Evolutionary conservation across 2,888 invertebrate genomes (phyloP).

Genomic region (Cerastis leucographa): DNA sequence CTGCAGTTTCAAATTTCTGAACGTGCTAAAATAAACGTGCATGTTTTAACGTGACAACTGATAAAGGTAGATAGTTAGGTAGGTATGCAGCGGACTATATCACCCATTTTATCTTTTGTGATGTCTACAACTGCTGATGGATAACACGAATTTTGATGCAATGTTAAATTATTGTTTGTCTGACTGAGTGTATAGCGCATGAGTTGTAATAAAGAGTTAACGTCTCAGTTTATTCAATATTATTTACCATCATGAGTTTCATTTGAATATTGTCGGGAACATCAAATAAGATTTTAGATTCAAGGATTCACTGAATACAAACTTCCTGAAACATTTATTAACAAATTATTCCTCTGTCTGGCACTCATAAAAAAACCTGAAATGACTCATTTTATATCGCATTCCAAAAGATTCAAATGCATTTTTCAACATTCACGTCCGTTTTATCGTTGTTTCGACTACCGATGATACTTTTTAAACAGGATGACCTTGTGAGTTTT

Average conservation of each 20-base stretch:
- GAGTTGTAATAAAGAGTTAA: neutral
- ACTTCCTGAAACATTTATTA: constrained; percentile 60
- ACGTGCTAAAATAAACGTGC: constrained; percentile 47
- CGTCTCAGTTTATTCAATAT: neutral
- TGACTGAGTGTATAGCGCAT: neutral
- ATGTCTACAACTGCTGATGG: constrained; percentile 43
- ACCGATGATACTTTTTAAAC: constrained; percentile 58
- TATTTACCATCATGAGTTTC: neutral
- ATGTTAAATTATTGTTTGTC: neutral
- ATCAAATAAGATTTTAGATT: constrained; percentile 17
- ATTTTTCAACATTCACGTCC: constrained; percentile 50
- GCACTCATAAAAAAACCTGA: constrained; percentile 52
- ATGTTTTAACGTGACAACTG: constrained; percentile 39
- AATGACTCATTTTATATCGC: constrained; percentile 60
- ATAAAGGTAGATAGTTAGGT: constrained; percentile 42
- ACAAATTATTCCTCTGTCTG: constrained; percentile 58
- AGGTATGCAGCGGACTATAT: constrained; percentile 46
- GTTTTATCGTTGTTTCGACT: constrained; percentile 74
- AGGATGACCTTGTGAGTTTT: constrained; percentile 63
- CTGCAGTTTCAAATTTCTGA: constrained; percentile 58
- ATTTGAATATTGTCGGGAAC: neutral
- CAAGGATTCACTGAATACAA: constrained; percentile 7
- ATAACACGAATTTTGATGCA: constrained; percentile 31
- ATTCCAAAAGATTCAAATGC: constrained; percentile 59
- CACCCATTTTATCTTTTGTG: constrained; percentile 45